Percentiles rank a stretch among this genome's conserved stretches.
Evolutionary conservation across 1,140 invertebrate genomes (phyloP).

Genomic region (Drosophila tristis): DNA sequence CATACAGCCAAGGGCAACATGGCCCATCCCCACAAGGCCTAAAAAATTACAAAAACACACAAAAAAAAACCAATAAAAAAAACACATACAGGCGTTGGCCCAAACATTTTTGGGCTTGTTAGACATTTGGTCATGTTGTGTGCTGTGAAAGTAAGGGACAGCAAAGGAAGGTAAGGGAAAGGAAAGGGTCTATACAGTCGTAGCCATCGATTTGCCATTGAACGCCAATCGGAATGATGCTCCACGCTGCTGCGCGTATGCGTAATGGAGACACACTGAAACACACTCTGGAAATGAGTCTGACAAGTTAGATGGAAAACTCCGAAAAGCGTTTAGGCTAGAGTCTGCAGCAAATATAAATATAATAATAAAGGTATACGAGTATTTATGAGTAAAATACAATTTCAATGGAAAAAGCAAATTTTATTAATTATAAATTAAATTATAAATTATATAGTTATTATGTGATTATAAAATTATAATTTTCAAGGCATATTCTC

Average conservation of each 20-base stretch:
- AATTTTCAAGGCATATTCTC: too few relatives aligned
- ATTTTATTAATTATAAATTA: too few relatives aligned
- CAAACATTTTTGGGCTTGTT: slow-evolving; percentile 50
- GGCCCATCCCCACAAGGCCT: not conserved
- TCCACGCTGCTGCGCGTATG: slow-evolving; percentile 42
- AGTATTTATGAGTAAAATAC: too few relatives aligned
- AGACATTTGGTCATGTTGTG: slow-evolving; percentile 51
- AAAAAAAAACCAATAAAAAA: slow-evolving; percentile 4
- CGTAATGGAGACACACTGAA: slow-evolving; percentile 34
- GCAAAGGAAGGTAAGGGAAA: not conserved
- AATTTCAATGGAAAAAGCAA: too few relatives aligned
- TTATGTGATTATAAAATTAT: too few relatives aligned
- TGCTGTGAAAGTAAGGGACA: slow-evolving; percentile 11
- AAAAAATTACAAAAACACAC: slow-evolving; percentile 8
- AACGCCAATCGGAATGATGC: slow-evolving; percentile 42
- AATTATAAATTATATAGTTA: too few relatives aligned
- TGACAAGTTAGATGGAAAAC: too few relatives aligned
- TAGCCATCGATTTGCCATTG: slow-evolving; percentile 57
- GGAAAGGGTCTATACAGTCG: slow-evolving; percentile 34
- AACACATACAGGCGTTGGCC: slow-evolving; percentile 1
- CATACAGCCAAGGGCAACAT: slow-evolving; percentile 42
- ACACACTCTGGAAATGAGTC: too few relatives aligned
- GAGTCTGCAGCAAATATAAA: too few relatives aligned
- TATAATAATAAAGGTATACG: too few relatives aligned
- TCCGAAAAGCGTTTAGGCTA: too few relatives aligned